Conservation (phyloP, 2,113 vertebrate species). For the Pelecanus crispus region DNA sequence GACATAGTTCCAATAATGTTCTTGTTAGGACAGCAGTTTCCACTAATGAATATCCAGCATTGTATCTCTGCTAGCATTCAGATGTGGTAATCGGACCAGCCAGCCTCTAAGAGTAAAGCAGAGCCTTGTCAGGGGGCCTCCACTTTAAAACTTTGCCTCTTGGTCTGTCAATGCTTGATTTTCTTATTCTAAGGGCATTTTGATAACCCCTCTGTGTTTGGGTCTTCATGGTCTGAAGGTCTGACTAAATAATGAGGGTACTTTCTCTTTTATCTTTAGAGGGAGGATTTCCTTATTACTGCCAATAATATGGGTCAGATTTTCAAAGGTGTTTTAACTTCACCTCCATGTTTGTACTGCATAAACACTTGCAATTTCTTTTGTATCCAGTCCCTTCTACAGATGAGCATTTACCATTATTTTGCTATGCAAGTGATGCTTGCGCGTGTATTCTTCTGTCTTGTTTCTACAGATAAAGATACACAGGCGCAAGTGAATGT, state of each 20-base stretch:
- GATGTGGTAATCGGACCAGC: slow-evolving; percentile 37
- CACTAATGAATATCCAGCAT: slow-evolving; percentile 9
- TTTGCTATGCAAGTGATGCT: slow-evolving; percentile 9
- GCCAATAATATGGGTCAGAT: slow-evolving; percentile 25
- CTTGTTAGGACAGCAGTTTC: not conserved
- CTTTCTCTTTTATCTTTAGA: slow-evolving; percentile 60
- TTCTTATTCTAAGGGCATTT: slow-evolving; percentile 51
- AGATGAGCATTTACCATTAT: slow-evolving; percentile 24
- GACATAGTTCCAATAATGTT: not conserved
- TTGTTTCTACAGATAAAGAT: not conserved
- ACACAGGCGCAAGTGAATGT: not conserved
- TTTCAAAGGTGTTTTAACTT: slow-evolving; percentile 57
- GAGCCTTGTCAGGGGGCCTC: slow-evolving; percentile 42
- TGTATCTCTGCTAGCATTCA: slow-evolving; percentile 7
- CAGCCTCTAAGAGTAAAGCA: slow-evolving; percentile 18
- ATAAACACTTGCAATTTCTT: slow-evolving; percentile 45
- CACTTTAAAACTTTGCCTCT: slow-evolving; percentile 57
- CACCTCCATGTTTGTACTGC: slow-evolving; percentile 43
- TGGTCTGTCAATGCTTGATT: slow-evolving; percentile 22
- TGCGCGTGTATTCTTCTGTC: not conserved
- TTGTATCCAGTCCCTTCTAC: slow-evolving; percentile 24
- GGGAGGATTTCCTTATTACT: slow-evolving; percentile 57
- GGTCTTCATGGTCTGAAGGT: slow-evolving; percentile 12
- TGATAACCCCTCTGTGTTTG: slow-evolving; percentile 53
- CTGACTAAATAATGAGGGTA: slow-evolving; percentile 55